These are phyloP conservation scores for Lacerta bilineata DNA, from an alignment of 2,797 vertebrate genomes.

Conservation along the genomic window DNA sequence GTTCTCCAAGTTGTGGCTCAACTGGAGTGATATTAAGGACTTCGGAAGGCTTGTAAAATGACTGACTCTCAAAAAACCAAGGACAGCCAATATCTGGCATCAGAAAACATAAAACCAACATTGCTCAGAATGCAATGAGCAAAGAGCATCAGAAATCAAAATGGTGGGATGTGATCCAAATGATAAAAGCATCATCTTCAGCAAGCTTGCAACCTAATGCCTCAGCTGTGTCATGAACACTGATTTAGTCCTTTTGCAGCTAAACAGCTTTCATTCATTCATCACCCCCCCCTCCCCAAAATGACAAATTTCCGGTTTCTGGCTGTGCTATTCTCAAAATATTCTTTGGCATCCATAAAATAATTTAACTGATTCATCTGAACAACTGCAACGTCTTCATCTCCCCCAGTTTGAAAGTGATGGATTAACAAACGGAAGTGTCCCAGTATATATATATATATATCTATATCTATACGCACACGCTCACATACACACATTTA, in stretches of 20 bases:
- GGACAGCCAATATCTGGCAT: conserved; percentile 55
- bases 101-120: conserved; percentile 68
- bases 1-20: conserved; percentile 59
- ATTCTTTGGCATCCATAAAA: conserved; percentile 87
- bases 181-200: conserved; percentile 68
- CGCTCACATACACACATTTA: conserved; percentile 38
- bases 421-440: conserved; percentile 81
- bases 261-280: conserved; percentile 72
- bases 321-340: conserved; percentile 83
- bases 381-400: conserved; percentile 77
- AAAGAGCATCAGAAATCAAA: conserved; percentile 74
- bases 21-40: conserved; percentile 58
- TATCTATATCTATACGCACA: not conserved
- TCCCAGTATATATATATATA: conserved; percentile 74
- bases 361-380: conserved; percentile 77
- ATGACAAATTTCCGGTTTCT: conserved; percentile 77
- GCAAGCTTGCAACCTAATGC: conserved; percentile 73
- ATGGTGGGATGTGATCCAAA: conserved; percentile 61
- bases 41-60: conserved; percentile 72
- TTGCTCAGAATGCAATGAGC: conserved; percentile 75
- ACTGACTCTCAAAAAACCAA: conserved; percentile 60
- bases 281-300: not conserved
- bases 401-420: conserved; percentile 70
- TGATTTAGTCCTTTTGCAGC: conserved; percentile 72
- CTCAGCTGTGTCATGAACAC: conserved; percentile 67